A percentile compares a stretch with the other conserved stretches of the same genome.
Evolutionary conservation across 2,888 invertebrate genomes (phyloP).

Genomic region (Catocala sponsa): DNA sequence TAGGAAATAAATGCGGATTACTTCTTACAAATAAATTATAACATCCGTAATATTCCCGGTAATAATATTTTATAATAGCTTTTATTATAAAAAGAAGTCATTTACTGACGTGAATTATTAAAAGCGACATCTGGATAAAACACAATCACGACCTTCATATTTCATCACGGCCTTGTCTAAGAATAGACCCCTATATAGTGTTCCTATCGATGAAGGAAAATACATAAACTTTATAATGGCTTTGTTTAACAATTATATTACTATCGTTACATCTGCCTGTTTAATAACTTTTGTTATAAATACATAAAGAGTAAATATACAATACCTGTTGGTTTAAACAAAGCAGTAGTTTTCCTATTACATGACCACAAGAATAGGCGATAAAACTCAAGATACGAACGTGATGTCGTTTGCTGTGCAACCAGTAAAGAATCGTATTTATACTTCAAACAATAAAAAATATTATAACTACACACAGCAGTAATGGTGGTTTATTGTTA

Average conservation of each 20-base stretch:
- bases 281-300: not conserved
- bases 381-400: too few relatives aligned
- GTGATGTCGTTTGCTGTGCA: too few relatives aligned
- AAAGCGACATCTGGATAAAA: conserved; percentile 22
- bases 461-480: too few relatives aligned
- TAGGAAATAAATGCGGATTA: too few relatives aligned
- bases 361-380: too few relatives aligned
- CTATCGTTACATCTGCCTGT: conserved; percentile 2
- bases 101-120: conserved; percentile 33
- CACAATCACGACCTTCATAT: conserved; percentile 33
- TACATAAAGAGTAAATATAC: too few relatives aligned
- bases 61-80: not conserved
- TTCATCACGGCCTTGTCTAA: conserved; percentile 50
- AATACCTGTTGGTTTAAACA: too few relatives aligned
- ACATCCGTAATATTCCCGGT: not conserved
- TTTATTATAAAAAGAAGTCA: not conserved
- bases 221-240: conserved; percentile 33
- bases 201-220: conserved; percentile 25
- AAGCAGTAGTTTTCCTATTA: too few relatives aligned
- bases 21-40: too few relatives aligned
- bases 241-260: conserved; percentile 6
- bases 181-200: conserved; percentile 47
- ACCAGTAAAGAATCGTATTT: too few relatives aligned
- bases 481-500: too few relatives aligned
- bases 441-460: not conserved